Evolutionary conservation across 1,140 invertebrate genomes (phyloP).

Genomic region (Atta colombica): DNA sequence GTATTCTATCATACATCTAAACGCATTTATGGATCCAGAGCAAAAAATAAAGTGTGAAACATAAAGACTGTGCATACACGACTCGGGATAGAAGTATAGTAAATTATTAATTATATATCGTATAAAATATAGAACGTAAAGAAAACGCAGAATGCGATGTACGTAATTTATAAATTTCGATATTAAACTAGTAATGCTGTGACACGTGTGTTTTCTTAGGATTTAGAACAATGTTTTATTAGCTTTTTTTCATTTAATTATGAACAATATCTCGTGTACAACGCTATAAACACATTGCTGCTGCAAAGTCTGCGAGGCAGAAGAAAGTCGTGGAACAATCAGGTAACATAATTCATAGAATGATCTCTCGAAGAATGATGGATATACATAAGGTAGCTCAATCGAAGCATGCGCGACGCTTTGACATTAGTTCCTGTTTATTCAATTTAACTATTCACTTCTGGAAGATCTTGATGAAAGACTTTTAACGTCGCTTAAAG

Average conservation of each 20-base stretch:
- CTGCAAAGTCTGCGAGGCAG: conserved; percentile 67
- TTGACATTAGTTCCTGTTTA: conserved; percentile 32
- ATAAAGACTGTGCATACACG: conserved; percentile 22
- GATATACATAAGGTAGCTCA: conserved; percentile 46
- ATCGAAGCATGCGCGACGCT: conserved; percentile 59
- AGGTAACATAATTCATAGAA: conserved; percentile 62
- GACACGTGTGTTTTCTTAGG: conserved; percentile 21
- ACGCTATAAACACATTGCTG: conserved; percentile 76
- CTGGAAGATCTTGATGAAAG: conserved; percentile 73
- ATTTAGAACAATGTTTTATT: conserved; percentile 71
- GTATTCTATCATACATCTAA: background rate
- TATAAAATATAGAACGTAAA: conserved; percentile 14
- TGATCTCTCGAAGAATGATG: conserved; percentile 31
- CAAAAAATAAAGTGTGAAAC: conserved; percentile 17
- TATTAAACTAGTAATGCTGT: conserved; percentile 25
- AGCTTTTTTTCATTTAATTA: conserved; percentile 72
- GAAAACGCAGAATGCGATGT: background rate
- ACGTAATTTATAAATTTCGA: conserved; percentile 37
- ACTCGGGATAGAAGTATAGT: background rate
- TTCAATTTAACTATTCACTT: conserved; percentile 64
- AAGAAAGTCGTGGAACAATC: conserved; percentile 65
- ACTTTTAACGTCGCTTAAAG: conserved; percentile 51
- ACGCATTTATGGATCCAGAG: background rate
- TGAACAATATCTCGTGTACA: conserved; percentile 77
- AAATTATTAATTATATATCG: conserved; percentile 6